Conservation (phyloP, 2,888 invertebrate species). For the Acanthosepion esculentum region DNA sequence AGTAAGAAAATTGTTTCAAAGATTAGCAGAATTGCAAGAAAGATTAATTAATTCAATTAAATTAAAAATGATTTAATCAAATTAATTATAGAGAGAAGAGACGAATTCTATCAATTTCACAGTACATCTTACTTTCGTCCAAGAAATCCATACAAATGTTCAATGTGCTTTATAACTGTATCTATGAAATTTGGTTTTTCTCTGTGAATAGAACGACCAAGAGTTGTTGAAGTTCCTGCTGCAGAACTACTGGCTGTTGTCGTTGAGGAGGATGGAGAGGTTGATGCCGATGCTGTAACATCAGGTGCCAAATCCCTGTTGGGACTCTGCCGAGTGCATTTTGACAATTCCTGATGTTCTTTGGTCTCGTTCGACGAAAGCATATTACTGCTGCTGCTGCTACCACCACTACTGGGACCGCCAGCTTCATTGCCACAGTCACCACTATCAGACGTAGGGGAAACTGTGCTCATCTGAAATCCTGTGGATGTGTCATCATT, state of each 20-base stretch:
- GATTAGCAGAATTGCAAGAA: neutral
- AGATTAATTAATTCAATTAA: neutral
- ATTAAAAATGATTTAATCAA: neutral
- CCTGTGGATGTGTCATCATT: constrained; percentile 51
- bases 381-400: constrained; percentile 39
- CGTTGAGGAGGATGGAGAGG: constrained; percentile 37
- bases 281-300: constrained; percentile 38
- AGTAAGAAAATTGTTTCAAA: neutral
- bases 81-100: neutral
- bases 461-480: constrained; percentile 49
- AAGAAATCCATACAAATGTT: constrained; percentile 59
- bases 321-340: constrained; percentile 49
- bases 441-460: constrained; percentile 47
- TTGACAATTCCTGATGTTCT: constrained; percentile 49
- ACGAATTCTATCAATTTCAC: constrained; percentile 33
- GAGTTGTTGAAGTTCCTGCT: constrained; percentile 49
- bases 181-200: constrained; percentile 66
- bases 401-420: constrained; percentile 42
- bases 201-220: constrained; percentile 51
- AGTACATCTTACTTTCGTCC: constrained; percentile 45
- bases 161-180: constrained; percentile 67
- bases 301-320: constrained; percentile 25
- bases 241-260: constrained; percentile 47
- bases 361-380: constrained; percentile 47
- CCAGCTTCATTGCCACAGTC: constrained; percentile 45